Evolutionary conservation across 2,113 vertebrate species (phyloP).

Genomic region (Morone chrysops): DNA sequence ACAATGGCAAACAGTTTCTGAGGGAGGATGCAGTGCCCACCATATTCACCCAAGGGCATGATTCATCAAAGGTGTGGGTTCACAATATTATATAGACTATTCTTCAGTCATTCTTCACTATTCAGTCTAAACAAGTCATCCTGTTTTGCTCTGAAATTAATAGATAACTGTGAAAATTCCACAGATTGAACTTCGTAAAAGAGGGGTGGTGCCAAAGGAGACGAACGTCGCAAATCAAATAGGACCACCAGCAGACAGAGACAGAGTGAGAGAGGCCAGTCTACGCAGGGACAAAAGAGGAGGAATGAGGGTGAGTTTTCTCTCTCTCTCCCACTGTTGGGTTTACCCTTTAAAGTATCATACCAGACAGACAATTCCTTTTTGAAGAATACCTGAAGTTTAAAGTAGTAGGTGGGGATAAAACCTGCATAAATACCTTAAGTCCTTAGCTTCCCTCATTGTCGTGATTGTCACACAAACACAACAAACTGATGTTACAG

Average conservation of each 20-base stretch:
- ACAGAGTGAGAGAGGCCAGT: constrained; percentile 62
- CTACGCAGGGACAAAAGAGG: constrained; percentile 78
- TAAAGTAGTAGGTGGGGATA: not conserved
- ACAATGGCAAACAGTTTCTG: constrained; percentile 87
- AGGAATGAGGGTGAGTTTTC: constrained; percentile 74
- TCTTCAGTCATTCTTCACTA: not conserved
- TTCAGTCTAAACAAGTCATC: not conserved
- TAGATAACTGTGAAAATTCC: not conserved
- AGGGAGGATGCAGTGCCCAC: constrained; percentile 86
- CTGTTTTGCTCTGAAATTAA: not conserved
- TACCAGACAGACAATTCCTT: not conserved
- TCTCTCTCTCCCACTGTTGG: not conserved
- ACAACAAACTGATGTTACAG: no score
- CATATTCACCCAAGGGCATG: constrained; percentile 75
- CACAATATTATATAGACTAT: not conserved
- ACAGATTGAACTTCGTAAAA: constrained; percentile 85
- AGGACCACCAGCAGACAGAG: constrained; percentile 66
- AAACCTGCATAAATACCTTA: not conserved
- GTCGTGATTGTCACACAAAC: no score
- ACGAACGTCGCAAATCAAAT: constrained; percentile 35
- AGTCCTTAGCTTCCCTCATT: not conserved
- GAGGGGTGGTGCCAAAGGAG: constrained; percentile 77
- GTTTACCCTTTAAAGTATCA: not conserved
- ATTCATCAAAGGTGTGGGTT: constrained; percentile 74
- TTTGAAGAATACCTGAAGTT: not conserved